Percentiles rank a stretch among this genome's conserved stretches.
Conservation (phyloP, 2,113 vertebrate genomes). For the Machaerirhynchus nigripectus region DNA sequence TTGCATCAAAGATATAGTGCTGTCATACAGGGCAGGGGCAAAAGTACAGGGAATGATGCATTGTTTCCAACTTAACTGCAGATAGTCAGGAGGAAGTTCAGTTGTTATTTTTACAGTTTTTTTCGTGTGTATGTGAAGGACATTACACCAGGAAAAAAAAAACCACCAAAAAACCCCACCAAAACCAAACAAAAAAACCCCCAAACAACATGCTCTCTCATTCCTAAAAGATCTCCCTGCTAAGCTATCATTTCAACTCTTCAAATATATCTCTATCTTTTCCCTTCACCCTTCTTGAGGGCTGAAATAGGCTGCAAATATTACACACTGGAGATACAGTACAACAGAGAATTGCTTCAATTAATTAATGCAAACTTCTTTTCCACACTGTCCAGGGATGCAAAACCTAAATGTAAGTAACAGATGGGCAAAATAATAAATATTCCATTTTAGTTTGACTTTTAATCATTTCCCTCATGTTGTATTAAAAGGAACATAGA, state of each 20-base stretch:
- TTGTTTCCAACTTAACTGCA: neutral
- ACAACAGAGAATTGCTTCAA: slow-evolving; percentile 48
- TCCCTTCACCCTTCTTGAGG: neutral
- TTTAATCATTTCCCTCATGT: slow-evolving; percentile 50
- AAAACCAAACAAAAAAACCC: neutral
- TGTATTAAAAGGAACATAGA: slow-evolving; percentile 38
- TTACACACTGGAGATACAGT: neutral
- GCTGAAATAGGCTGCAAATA: slow-evolving; percentile 55
- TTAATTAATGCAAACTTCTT: slow-evolving; percentile 69
- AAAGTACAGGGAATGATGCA: neutral
- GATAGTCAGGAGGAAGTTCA: neutral
- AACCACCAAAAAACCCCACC: neutral
- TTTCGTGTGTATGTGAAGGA: neutral
- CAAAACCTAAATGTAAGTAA: slow-evolving; percentile 61
- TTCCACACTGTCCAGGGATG: slow-evolving; percentile 52
- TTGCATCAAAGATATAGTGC: neutral
- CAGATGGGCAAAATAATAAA: slow-evolving; percentile 72
- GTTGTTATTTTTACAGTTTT: neutral
- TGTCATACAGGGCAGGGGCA: slow-evolving; percentile 9
- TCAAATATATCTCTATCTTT: slow-evolving; percentile 18
- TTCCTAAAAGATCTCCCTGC: neutral
- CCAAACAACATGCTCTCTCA: neutral
- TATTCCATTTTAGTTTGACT: slow-evolving; percentile 65
- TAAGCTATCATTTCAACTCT: neutral
- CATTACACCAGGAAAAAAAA: neutral